These are phyloP conservation scores for Sminthopsis crassicaudata DNA, from an alignment of 2,113 vertebrate genomes.

Conservation along the genomic window DNA sequence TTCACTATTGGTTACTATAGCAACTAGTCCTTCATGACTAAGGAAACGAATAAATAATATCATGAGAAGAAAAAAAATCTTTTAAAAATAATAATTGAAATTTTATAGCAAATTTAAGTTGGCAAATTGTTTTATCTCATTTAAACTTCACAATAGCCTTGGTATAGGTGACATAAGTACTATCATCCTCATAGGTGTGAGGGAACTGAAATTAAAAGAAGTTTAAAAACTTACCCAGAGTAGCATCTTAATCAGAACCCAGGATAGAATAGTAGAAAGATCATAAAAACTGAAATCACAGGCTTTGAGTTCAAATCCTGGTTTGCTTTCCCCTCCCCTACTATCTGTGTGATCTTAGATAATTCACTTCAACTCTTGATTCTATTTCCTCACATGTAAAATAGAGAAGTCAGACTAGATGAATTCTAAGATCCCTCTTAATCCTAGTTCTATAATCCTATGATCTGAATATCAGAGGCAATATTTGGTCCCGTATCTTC, in stretches of 20 bases:
- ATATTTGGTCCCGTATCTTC: neutral
- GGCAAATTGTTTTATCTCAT: neutral
- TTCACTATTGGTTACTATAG: neutral
- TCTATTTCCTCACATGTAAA: neutral
- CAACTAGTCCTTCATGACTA: fast-evolving
- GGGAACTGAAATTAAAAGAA: neutral
- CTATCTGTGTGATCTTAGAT: neutral
- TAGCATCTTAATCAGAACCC: neutral
- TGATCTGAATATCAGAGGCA: neutral
- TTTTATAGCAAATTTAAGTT: neutral
- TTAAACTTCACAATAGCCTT: neutral
- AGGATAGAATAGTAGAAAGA: neutral
- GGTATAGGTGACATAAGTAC: neutral
- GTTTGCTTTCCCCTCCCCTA: neutral
- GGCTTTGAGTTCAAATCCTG: neutral
- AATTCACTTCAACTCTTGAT: neutral
- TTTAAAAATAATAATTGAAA: neutral
- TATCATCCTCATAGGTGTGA: neutral
- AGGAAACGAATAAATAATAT: fast-evolving
- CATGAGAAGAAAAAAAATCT: neutral
- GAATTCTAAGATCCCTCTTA: neutral
- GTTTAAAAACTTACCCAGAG: neutral
- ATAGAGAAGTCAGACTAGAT: neutral
- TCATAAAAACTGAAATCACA: neutral
- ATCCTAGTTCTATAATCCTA: neutral